A percentile compares a stretch with the other conserved stretches of the same genome.
These are phyloP conservation scores for Apocrypta bakeri DNA, from an alignment of 1,140 invertebrate species.

Conservation along the genomic window DNA sequence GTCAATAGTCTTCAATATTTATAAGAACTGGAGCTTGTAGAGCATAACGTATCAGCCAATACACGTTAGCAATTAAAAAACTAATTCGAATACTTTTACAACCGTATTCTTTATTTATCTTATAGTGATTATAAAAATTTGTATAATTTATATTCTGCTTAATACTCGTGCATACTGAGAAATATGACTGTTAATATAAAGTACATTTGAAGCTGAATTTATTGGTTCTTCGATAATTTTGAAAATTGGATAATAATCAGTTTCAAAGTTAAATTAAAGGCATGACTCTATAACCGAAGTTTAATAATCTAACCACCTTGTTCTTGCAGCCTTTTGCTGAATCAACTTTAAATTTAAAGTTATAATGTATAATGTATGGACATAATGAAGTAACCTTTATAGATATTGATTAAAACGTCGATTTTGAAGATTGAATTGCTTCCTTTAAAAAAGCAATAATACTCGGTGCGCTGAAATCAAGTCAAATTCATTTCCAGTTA, in stretches of 20 bases:
- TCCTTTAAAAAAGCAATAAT: not conserved
- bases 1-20: not conserved
- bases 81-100: too few species aligned
- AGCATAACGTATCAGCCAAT: not conserved
- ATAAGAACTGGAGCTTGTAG: not conserved
- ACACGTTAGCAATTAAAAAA: too few species aligned
- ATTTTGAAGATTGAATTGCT: not conserved
- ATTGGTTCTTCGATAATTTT: conserved; percentile 45
- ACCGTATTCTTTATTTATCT: too few species aligned
- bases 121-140: too few species aligned
- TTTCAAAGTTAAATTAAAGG: conserved; percentile 44
- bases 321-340: conserved; percentile 31
- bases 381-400: not conserved
- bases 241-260: conserved; percentile 47
- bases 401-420: not conserved
- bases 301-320: conserved; percentile 30
- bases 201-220: conserved; percentile 47
- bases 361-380: not conserved
- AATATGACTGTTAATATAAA: conserved; percentile 23
- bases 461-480: not conserved
- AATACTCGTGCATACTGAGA: too few species aligned
- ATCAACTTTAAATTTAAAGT: conserved; percentile 39
- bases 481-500: conserved; percentile 18
- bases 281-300: conserved; percentile 34
- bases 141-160: too few species aligned